Percentiles rank a stretch among this genome's conserved stretches.
phyloP scores from a whole-genome alignment of 2,888 invertebrate species.

The Apamea epomidion region DNA sequence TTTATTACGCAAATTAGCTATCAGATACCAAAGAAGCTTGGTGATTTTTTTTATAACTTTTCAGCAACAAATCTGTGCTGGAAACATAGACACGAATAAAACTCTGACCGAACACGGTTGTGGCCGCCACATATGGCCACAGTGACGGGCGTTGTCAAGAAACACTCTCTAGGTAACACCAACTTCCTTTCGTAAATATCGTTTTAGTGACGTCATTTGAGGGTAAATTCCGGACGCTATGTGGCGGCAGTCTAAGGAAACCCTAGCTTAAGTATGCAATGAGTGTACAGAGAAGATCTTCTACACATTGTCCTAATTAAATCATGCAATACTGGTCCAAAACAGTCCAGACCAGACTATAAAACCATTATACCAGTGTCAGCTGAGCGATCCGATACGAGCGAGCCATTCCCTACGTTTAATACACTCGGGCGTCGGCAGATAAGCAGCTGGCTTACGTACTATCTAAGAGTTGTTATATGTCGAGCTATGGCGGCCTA shows the following conservation, averaged over 20 bases:
- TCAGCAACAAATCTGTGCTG: background rate
- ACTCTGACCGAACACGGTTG: too few relatives aligned
- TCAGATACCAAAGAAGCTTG: too few relatives aligned
- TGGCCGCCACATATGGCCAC: too few relatives aligned
- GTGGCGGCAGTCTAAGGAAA: too few relatives aligned
- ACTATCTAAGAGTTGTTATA: slow-evolving; percentile 30
- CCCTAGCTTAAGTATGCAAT: too few relatives aligned
- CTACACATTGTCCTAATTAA: background rate
- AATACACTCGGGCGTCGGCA: slow-evolving; percentile 35
- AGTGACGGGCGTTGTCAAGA: too few relatives aligned
- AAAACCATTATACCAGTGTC: background rate
- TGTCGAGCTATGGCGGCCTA: slow-evolving; percentile 2
- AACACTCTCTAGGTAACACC: too few relatives aligned
- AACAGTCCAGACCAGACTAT: slow-evolving; percentile 8
- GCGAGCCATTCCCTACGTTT: slow-evolving; percentile 30
- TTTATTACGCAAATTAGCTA: background rate
- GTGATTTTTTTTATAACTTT: background rate
- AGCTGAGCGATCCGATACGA: slow-evolving; percentile 29
- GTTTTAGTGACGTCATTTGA: too few relatives aligned
- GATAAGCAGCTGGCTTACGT: slow-evolving; percentile 53
- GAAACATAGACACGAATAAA: background rate
- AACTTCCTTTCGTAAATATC: too few relatives aligned
- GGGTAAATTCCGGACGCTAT: too few relatives aligned
- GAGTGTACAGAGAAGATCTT: background rate
- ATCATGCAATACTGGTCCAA: background rate